Evolutionary conservation across 2,113 vertebrate genomes (phyloP).

Genomic region (Gymnocephalus cernua): DNA sequence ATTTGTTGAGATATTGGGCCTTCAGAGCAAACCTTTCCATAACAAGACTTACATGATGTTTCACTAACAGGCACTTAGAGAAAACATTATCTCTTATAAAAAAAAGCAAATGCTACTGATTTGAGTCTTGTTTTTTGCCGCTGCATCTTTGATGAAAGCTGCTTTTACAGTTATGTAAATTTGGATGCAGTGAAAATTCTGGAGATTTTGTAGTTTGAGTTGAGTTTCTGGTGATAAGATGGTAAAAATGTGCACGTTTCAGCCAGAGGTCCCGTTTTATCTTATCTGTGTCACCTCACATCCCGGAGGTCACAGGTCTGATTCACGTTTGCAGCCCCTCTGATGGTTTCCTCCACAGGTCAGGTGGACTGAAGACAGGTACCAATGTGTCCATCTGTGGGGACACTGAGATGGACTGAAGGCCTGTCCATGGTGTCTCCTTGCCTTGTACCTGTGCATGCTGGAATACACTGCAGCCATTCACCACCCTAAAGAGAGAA

Average conservation of each 20-base stretch:
- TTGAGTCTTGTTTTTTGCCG: not conserved
- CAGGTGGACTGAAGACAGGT: not conserved
- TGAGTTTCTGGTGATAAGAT: not conserved
- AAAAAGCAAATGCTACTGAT: not conserved
- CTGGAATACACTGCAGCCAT: not conserved
- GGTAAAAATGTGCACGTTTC: too few species aligned
- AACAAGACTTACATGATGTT: not conserved
- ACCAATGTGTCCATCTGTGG: not conserved
- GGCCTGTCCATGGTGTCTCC: not conserved
- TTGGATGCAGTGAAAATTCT: not conserved
- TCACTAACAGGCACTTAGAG: conserved; percentile 45
- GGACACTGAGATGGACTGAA: not conserved
- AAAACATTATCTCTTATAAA: not conserved
- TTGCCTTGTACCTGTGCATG: not conserved
- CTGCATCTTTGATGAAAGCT: not conserved
- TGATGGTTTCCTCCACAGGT: not conserved
- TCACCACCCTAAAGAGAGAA: not conserved
- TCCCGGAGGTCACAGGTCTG: not conserved
- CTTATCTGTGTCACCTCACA: not conserved
- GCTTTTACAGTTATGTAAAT: not conserved
- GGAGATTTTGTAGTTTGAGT: not conserved
- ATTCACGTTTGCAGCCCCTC: not conserved
- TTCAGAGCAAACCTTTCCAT: not conserved
- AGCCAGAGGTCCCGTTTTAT: too few species aligned
- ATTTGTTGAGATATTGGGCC: not conserved